These are phyloP conservation scores for Armadillidium nasatum DNA, from an alignment of 1,140 invertebrate genomes.

Conservation along the genomic window DNA sequence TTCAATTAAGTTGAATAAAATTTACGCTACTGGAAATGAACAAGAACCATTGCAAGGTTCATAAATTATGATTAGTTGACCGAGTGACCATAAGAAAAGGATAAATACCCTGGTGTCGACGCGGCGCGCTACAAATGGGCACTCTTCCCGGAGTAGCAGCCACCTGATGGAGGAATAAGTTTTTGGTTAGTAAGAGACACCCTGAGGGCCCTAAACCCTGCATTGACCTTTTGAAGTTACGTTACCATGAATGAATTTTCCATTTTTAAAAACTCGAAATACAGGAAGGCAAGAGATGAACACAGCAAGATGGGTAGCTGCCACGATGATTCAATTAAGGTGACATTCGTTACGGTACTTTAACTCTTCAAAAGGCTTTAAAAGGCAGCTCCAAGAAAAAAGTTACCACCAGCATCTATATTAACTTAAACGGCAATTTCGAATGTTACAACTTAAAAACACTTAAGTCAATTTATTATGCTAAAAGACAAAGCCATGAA, in stretches of 20 bases:
- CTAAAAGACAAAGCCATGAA: no score
- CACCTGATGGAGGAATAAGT: constrained; percentile 27
- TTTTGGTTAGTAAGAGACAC: constrained; percentile 23
- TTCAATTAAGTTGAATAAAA: background rate
- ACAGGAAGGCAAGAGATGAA: constrained; percentile 9
- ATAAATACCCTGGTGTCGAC: constrained; percentile 35
- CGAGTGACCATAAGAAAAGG: constrained; percentile 22
- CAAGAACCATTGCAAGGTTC: background rate
- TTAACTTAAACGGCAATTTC: background rate
- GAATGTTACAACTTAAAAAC: no score
- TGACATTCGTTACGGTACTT: background rate
- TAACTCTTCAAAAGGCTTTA: constrained; percentile 8
- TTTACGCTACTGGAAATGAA: constrained; percentile 3
- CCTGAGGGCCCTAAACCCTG: constrained; percentile 8
- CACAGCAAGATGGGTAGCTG: background rate
- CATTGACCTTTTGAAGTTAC: constrained; percentile 23
- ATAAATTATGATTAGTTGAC: constrained; percentile 23
- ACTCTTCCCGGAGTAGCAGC: constrained; percentile 25
- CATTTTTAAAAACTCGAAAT: background rate
- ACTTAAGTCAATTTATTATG: no score
- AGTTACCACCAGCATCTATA: constrained; percentile 9
- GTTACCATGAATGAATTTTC: constrained; percentile 13
- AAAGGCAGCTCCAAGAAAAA: constrained; percentile 4
- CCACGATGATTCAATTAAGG: background rate
- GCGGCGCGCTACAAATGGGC: constrained; percentile 27